phyloP scores from a whole-genome alignment of 2,113 vertebrate genomes.

The Rhinopomastus cyanomelas region DNA sequence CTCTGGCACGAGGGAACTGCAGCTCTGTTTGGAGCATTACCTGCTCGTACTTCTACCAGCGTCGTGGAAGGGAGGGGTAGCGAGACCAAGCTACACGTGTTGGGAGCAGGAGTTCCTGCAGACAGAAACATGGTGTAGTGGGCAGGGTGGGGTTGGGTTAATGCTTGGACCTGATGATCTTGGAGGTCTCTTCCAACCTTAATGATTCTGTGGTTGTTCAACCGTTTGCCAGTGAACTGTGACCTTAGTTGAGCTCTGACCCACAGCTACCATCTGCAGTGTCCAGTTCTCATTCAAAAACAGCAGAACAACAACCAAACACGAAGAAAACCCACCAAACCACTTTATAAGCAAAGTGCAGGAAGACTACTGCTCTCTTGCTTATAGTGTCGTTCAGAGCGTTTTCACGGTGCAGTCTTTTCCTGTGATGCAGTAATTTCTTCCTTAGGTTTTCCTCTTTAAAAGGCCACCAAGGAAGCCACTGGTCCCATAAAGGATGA shows the following conservation, averaged over 20 bases:
- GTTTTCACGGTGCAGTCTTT: neutral
- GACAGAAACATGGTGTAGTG: no score
- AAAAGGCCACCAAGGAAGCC: neutral
- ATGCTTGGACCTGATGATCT: no score
- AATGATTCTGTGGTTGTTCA: no score
- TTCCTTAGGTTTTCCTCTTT: neutral
- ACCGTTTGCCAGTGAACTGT: neutral
- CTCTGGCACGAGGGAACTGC: neutral
- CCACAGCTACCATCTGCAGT: neutral
- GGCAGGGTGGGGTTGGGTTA: no score
- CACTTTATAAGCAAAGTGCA: no score
- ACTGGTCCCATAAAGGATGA: neutral
- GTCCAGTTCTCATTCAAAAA: neutral
- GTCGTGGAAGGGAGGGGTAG: fast-evolving
- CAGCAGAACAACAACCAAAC: no score
- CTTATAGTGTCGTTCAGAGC: neutral
- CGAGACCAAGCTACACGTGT: neutral
- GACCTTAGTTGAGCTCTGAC: neutral
- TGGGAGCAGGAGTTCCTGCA: neutral
- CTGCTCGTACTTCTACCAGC: neutral
- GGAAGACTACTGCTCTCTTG: no score
- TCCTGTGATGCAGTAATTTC: neutral
- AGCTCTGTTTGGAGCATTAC: neutral
- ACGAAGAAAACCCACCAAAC: no score
- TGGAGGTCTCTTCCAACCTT: no score